Evolutionary conservation across 2,888 invertebrate genomes (phyloP), one percentile per base, ranked within the genome.

Genomic region (Drosophila robusta): DNA sequence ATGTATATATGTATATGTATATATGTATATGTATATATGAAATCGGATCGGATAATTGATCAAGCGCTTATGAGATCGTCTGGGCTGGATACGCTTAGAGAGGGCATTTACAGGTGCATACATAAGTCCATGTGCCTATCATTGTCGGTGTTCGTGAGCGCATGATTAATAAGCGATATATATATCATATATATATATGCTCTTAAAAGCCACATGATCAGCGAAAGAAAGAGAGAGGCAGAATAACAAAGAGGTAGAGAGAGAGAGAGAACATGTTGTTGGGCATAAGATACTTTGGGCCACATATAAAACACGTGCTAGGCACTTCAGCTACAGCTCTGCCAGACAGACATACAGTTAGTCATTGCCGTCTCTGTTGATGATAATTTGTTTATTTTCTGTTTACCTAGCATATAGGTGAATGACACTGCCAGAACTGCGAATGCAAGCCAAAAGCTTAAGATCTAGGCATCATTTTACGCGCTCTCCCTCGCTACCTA

Each of bases 31-130:
- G 18, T 49, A 26, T 49, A 7, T 42, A 38, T 69, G 77, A 75
- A 83, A 82, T 62, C 61, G 58, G 69, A 77, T 50, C 50, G 51
- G 49, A 49, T 34, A 46, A 49, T 51, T 66, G 62, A 69, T 76
- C 57, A 45, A 34, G 9, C 3, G 4, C 50, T 57, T 63, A 9
- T 16, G 29, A 39, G 32, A 18, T 14, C 18, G 47, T 39, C 26
- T 44, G 32, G 18, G 11, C 34, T 29, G 46, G 26, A 24, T 26
- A 24, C 61, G 65, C 50, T 66, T 75, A 52, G 56, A 47, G 50
- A 51, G 42, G 39, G 62, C 66, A 49, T 38, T 29, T 64, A 18
- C 61, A 76, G 64, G 60, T 72, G 68, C 22, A 73, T 36, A 46
- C 26, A 45, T n/a, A 54, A 61, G 44, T 55, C 45, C 75, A 75